phyloP scores from a whole-genome alignment of 1,140 invertebrate genomes.

The Lamellibrachia luymesi region DNA sequence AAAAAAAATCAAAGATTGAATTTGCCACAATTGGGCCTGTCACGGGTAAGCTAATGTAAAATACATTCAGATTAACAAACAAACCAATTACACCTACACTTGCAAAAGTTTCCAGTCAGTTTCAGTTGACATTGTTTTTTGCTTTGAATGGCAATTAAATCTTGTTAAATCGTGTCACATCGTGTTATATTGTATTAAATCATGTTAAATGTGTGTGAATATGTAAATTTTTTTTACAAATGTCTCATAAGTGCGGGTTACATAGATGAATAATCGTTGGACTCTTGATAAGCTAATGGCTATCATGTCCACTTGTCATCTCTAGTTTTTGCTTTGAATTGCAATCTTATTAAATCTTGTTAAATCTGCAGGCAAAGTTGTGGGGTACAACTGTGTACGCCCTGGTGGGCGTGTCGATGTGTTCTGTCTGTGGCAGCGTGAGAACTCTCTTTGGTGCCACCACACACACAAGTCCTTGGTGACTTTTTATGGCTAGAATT shows the following conservation, averaged over 20 bases:
- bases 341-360: no score
- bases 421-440: not conserved
- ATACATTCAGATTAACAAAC: not conserved
- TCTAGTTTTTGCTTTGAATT: no score
- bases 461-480: not conserved
- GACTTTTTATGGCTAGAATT: not conserved
- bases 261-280: no score
- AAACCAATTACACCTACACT: not conserved
- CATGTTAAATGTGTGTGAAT: no score
- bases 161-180: no score
- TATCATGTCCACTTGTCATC: no score
- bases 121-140: not conserved
- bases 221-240: no score
- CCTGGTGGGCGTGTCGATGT: not conserved
- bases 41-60: no score
- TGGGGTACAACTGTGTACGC: not conserved
- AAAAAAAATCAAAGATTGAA: not conserved
- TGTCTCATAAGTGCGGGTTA: no score
- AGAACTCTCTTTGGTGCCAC: not conserved
- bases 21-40: not conserved
- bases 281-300: no score
- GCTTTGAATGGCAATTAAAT: no score
- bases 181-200: no score
- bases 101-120: not conserved
- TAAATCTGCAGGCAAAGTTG: not conserved